Percentiles rank a stretch among this genome's conserved stretches.
Evolutionary conservation across 2,797 vertebrate genomes (phyloP).

Genomic region (Anableps anableps): DNA sequence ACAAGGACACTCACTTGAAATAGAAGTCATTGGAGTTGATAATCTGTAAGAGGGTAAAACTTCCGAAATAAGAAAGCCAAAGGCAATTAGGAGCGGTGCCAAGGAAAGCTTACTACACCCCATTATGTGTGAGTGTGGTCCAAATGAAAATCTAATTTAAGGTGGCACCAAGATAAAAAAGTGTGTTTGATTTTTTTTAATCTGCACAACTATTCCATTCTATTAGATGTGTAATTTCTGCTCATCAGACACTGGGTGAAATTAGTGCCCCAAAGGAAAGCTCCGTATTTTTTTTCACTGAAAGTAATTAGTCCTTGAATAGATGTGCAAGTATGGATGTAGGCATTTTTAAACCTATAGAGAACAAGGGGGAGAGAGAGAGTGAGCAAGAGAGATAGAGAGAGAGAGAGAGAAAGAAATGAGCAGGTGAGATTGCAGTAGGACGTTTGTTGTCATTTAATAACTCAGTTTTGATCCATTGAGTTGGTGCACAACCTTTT

Average conservation of each 20-base stretch:
- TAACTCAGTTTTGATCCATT: conserved; percentile 26
- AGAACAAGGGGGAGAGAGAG: conserved; percentile 18
- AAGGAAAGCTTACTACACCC: conserved; percentile 57
- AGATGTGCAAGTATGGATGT: conserved; percentile 56
- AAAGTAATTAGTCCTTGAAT: conserved; percentile 84
- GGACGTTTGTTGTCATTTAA: conserved; percentile 25
- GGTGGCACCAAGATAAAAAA: conserved; percentile 60
- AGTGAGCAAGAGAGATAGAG: not conserved
- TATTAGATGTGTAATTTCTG: conserved; percentile 91
- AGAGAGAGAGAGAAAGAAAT: conserved; percentile 6
- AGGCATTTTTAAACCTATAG: conserved; percentile 34
- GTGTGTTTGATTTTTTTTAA: conserved; percentile 74
- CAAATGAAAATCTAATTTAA: conserved; percentile 80
- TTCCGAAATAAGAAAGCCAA: conserved; percentile 64
- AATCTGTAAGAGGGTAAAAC: conserved; percentile 57
- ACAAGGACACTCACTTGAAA: conserved; percentile 38
- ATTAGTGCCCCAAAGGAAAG: conserved; percentile 80
- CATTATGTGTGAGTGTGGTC: conserved; percentile 70
- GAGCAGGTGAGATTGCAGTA: conserved; percentile 12
- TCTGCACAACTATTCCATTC: conserved; percentile 81
- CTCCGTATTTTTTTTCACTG: conserved; percentile 67
- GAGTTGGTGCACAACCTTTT: conserved; percentile 30
- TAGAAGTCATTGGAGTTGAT: conserved; percentile 54
- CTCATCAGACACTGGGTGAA: conserved; percentile 85
- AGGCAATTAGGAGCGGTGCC: conserved; percentile 63